Evolutionary conservation across 2,888 invertebrate species (phyloP), one percentile per base, ranked within the genome.

Genomic region (Drosophila phalerata): DNA sequence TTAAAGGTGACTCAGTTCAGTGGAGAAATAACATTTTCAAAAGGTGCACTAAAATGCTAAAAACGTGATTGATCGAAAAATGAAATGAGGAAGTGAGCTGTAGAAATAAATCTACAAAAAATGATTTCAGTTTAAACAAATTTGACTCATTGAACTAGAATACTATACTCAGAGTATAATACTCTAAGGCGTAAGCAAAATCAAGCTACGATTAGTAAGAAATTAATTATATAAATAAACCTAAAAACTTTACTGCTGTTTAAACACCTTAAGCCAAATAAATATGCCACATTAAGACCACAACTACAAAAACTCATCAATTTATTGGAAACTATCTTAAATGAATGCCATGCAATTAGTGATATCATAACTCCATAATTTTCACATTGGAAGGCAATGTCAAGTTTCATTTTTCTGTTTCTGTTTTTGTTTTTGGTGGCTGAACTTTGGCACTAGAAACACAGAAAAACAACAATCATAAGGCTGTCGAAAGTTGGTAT

Each of bases 281-380:
- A 70, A 57, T 40, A 28, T 28, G 40, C 32, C 34, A 56, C 28
- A 38, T 1, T 1, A 28, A 56, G 37, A 17, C 30, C 5, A 22
- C 42, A 40, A 45, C 43, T 13, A 13, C 13, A 28, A 58, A 60
- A 64, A 25, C 64, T 49, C 61, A 76, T 76, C 61, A 71, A 64
- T 77, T 64, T 49, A 61, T 66, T 22, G 60, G 15, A 77, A 74
- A 71, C 60, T 77, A 72, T 73, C 49, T 58, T 47, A 53, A 11
- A 11, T 57, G 61, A 67, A 68, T 64, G 69, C 37, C 65, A 40
- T 66, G 67, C 71, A 86, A 83, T 81, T 86, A 74, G 73, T 72
- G 69, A 84, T 74, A 80, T 81, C 84, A 72, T 65, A 37, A 52
- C 55, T 25, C 30, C 67, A 72, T 66, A 68, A 65, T 69, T 73